Evolutionary conservation across 2,888 invertebrate species (phyloP), one percentile per base, ranked within the genome.

Genomic region (Orgyia antiqua): DNA sequence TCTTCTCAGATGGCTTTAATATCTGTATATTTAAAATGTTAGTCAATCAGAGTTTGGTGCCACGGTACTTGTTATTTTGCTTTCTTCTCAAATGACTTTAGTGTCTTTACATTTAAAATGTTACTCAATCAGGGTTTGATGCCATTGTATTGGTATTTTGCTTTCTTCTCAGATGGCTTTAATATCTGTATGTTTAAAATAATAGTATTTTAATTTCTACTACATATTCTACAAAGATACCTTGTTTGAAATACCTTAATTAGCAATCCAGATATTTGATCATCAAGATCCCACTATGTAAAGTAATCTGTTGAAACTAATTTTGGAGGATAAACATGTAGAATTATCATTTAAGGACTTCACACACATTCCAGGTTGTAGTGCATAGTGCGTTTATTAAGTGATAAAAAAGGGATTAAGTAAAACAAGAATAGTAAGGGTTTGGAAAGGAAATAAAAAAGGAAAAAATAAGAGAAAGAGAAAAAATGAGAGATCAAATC

Each of bases 21-120:
- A 99, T 99, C 98, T 99, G 78, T 10, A 37, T 37, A 36, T 36
- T 36, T 36, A 36, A 36, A 36, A 36, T 34, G 17, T 33, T 29
- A 26, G 24, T 33, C 31, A 36, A 32, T 36, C 27, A 35, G 23
- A 33, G 28, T 36, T 36, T 32, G 31, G 36, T 36, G 36, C 36
- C 31, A 32, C 36, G 31, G 36, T 36, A 36, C 74, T 38, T 38
- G 96, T 84, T 98, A 99, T 87, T 99, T 99, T 56, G 99, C 98
- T 88, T 99, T 99, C 88, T 99, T 99, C 88, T 99, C 99, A 42
- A 98, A 98, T 64, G 99, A 99, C 86, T 99, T 99, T 82, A 99
- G 87, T 65, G 99, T 99, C 98, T 99, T 78, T 13, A 37, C 31
- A 36, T 36, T 32, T 36, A 36, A 36, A 36, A 36, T 30, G 17